Evolutionary conservation across 2,888 invertebrate genomes (phyloP), one percentile per base, ranked within the genome.

Genomic region (Scaptomyza reducta): DNA sequence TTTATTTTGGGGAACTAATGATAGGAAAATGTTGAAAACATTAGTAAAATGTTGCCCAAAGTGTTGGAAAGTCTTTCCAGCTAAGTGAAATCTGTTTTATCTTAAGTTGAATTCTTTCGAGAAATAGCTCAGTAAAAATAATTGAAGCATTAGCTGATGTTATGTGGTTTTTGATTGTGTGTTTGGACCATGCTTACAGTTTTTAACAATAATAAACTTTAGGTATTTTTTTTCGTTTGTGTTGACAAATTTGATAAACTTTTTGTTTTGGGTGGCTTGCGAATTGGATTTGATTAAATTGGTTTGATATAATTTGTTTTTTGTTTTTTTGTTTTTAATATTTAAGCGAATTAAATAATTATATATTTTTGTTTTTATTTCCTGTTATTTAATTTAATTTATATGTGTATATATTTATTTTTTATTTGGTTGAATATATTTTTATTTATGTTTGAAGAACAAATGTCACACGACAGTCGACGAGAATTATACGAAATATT

Each of bases 401-500:
- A 54, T 72, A 64, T 46, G 46, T 54, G 27, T 63, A 51, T 61
- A 58, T 72, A 66, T 68, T 66, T 70, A 54, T 56, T 66, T 53
- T 62, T 55, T 70, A 59, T 73, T 61, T 66, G 44, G 66, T 63
- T 77, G 74, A 70, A 61, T 73, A 72, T 75, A 68, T 75, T 71
- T 79, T 70, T 78, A 76, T 75, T 81, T 79, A 77, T 76, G 69
- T 79, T 83, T 81, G 55, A 75, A 80, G 84, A 81, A 81, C 79
- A 88, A 83, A 78, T 77, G 77, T 85, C 89, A 89, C 89, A 88
- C 87, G 87, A 88, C 77, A 80, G 77, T 83, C 77, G 87, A 88
- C 87, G 77, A 89, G 88, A 90, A 90, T 80, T 85, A 87, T 90
- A 90, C 90, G 91, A 91, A 91, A 90, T 89, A 89, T 90, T 90